phyloP scores from a whole-genome alignment of 2,797 vertebrate species.

The Spea hammondii region DNA sequence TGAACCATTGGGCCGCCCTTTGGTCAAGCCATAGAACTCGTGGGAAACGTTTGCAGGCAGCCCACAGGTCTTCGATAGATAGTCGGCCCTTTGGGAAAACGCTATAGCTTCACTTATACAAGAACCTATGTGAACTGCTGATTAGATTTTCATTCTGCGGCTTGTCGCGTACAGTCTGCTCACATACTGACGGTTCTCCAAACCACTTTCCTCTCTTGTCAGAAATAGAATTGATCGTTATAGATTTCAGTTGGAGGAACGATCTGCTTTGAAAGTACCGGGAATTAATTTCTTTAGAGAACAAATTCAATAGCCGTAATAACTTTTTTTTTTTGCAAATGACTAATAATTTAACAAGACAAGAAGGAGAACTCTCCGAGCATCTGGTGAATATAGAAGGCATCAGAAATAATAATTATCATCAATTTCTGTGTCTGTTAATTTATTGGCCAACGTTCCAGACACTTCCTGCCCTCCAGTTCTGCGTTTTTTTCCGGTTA shows the following conservation, averaged over 20 bases:
- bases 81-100: too few species aligned
- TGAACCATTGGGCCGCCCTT: too few species aligned
- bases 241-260: slow-evolving; percentile 33
- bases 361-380: background rate
- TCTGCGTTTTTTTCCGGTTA: too few species aligned
- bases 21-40: too few species aligned
- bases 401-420: too few species aligned
- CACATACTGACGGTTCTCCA: slow-evolving; percentile 11
- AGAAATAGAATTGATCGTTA: slow-evolving; percentile 38
- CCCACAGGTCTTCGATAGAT: too few species aligned
- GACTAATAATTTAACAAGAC: slow-evolving; percentile 22
- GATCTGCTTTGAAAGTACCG: slow-evolving; percentile 20
- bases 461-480: too few species aligned
- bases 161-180: slow-evolving; percentile 10
- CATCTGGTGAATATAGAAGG: too few species aligned
- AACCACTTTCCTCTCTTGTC: slow-evolving; percentile 16
- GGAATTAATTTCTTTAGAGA: slow-evolving; percentile 33
- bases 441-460: too few species aligned
- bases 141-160: background rate
- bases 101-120: too few species aligned
- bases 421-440: too few species aligned
- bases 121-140: background rate
- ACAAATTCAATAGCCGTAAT: slow-evolving; percentile 38
- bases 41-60: too few species aligned
- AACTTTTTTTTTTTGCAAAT: slow-evolving; percentile 33